These are phyloP conservation scores for Calameuta pallipes DNA, from an alignment of 2,888 invertebrate genomes.

Conservation along the genomic window DNA sequence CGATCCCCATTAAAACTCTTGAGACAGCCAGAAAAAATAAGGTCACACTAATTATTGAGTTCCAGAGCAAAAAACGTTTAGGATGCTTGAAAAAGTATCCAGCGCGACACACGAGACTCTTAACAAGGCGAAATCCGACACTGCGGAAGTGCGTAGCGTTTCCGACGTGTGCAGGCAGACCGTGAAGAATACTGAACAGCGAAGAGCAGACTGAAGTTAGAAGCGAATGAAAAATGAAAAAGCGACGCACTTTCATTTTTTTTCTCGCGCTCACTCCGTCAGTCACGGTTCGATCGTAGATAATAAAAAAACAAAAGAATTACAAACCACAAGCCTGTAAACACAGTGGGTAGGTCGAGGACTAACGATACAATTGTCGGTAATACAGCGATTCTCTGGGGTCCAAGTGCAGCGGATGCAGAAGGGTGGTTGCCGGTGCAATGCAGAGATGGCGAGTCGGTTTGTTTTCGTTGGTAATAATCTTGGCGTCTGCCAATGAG, in stretches of 20 bases:
- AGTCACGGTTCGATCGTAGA: background rate
- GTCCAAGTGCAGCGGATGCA: slow-evolving; percentile 8
- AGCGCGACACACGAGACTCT: background rate
- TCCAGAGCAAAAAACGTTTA: background rate
- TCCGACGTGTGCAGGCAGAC: background rate
- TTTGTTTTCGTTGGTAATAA: slow-evolving; percentile 30
- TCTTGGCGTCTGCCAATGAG: slow-evolving; percentile 30
- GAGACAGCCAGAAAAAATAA: background rate
- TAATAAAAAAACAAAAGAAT: background rate
- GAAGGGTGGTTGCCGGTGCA: slow-evolving; percentile 11
- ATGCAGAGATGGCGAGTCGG: slow-evolving; percentile 43
- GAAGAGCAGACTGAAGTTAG: background rate
- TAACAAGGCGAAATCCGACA: background rate
- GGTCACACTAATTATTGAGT: background rate
- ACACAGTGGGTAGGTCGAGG: background rate
- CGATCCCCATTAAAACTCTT: background rate
- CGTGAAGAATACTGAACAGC: background rate
- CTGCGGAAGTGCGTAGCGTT: background rate
- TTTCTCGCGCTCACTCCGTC: background rate
- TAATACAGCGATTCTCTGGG: slow-evolving; percentile 29
- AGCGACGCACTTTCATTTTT: background rate
- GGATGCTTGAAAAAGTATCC: background rate
- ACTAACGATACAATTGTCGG: slow-evolving; percentile 22
- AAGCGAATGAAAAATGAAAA: background rate
- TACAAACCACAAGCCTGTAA: background rate